Evolutionary conservation across 53 echinoderm and acorn worm genomes (phyloP), one percentile per base, ranked within the genome.

Genomic region (Stichopus horrens): DNA sequence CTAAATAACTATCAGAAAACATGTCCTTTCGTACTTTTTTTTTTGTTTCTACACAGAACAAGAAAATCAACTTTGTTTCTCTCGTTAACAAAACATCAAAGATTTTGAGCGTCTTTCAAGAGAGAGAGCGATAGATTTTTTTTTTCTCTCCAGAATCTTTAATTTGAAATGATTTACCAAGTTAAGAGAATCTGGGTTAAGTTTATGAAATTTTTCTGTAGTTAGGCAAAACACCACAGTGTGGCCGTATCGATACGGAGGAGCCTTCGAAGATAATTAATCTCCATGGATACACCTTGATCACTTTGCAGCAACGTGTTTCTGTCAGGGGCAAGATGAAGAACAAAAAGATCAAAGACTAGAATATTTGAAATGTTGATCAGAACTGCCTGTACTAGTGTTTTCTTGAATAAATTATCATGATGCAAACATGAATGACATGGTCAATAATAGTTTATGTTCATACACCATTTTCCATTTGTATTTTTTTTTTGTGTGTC

Each of bases 131-230:
- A 71, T 18, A 71, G 71, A 1, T 71, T 71, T 18, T 0, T 37
- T 37, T 37, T 37, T 37, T 37, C n/a, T n/a, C n/a, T 37, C 37
- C 71, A 71, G 19, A n/a, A 20, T 71, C n/a, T 13, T 71, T 71
- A 71, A 71, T 71, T 71, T 71, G 71, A 71, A 71, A 7, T 71
- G 71, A 71, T 71, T 71, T 71, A 71, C 71, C 16, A 71, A 71
- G 18, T 71, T 71, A 71, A 71, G 71, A 18, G 71, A 71, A 71
- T 71, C 71, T 71, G 71, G 71, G 71, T 71, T 71, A 71, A 71
- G 71, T 71, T 71, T 71, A 71, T 71, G 71, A 71, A 71, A 71
- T 71, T 71, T 71, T 71, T 71, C 4, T 71, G 71, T 71, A 7
- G 71, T 7, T 20, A 71, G 19, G 71, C 71, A 71, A 71, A 37